Evolutionary conservation across 2,797 vertebrate genomes (phyloP).

Genomic region (Sebastes dallii): DNA sequence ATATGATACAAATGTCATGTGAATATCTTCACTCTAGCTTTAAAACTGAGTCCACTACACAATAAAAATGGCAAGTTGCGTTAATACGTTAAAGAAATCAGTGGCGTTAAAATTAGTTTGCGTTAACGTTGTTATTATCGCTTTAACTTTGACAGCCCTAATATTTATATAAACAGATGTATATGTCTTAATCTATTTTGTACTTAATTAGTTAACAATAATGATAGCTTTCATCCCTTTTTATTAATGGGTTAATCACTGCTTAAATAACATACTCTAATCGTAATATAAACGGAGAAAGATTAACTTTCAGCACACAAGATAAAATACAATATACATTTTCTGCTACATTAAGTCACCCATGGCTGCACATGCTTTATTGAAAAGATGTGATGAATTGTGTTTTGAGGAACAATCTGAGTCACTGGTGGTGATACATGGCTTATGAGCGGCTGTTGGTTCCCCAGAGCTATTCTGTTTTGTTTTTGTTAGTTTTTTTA

Average conservation of each 20-base stretch:
- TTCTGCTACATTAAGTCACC: not conserved
- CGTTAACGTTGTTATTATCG: too few species aligned
- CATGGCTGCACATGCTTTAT: not conserved
- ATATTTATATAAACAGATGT: too few species aligned
- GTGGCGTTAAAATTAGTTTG: too few species aligned
- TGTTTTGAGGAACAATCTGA: not conserved
- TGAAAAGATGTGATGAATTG: not conserved
- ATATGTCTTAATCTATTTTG: not conserved
- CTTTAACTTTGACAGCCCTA: too few species aligned
- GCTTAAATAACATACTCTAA: not conserved
- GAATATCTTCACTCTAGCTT: too few species aligned
- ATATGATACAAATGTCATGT: too few species aligned
- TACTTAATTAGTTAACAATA: not conserved
- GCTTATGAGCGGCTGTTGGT: not conserved
- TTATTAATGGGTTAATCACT: not conserved
- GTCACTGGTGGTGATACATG: not conserved
- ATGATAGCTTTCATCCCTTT: not conserved
- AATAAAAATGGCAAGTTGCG: fast-evolving
- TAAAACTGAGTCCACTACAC: too few species aligned
- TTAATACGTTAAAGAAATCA: too few species aligned
- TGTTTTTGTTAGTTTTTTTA: not conserved
- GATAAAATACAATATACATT: not conserved
- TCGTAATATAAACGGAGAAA: not conserved
- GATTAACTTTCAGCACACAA: not conserved
- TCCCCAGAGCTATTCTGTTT: not conserved